Evolutionary conservation across 2,797 vertebrate species (phyloP).

Genomic region (Oreortyx pictus): DNA sequence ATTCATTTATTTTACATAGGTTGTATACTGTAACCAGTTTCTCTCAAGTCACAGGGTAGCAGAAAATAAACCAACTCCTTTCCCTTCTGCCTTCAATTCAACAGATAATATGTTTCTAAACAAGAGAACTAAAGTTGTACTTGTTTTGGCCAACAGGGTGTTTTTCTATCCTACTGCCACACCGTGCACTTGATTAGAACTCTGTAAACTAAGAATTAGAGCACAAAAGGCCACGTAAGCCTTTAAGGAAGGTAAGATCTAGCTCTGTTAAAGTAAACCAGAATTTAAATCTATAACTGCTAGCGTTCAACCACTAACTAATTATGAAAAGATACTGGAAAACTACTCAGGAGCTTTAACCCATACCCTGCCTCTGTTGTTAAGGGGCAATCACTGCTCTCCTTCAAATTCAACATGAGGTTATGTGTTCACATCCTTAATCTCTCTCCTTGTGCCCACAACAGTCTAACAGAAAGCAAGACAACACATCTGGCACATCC

Average conservation of each 20-base stretch:
- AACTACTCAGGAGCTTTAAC: background rate
- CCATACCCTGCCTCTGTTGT: background rate
- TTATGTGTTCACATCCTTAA: background rate
- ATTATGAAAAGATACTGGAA: background rate
- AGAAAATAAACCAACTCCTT: background rate
- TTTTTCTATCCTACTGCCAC: background rate
- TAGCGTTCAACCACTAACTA: background rate
- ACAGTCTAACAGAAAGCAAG: background rate
- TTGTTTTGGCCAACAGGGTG: background rate
- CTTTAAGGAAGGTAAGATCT: background rate
- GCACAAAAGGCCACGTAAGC: background rate
- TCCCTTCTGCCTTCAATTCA: background rate
- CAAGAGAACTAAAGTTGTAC: background rate
- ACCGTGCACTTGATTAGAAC: background rate
- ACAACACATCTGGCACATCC: background rate
- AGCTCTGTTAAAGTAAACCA: background rate
- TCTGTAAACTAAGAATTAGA: background rate
- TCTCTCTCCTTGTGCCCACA: background rate
- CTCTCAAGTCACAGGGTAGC: background rate
- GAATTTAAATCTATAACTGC: background rate
- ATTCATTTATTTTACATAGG: background rate
- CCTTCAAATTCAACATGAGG: background rate
- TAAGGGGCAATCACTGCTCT: background rate
- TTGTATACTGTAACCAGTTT: too few relatives aligned
- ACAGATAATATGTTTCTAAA: background rate